Evolutionary conservation across 2,888 invertebrate genomes (phyloP).

Genomic region (Leucania comma): DNA sequence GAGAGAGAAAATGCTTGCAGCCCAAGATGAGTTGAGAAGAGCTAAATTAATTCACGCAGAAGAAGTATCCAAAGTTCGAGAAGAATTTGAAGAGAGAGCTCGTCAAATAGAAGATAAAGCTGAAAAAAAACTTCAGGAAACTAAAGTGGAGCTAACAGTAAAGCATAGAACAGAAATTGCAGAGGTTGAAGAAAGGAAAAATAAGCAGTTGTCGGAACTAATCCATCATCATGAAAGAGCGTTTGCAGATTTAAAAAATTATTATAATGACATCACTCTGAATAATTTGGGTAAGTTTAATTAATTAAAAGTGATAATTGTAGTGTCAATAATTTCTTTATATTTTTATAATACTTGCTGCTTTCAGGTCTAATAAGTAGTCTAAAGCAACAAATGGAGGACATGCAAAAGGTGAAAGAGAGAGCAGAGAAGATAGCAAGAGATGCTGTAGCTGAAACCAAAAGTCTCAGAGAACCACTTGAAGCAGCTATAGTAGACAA

Average conservation of each 20-base stretch:
- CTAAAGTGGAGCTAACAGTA: conserved; percentile 93
- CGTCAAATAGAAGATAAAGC: conserved; percentile 90
- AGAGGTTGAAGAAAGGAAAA: conserved; percentile 97
- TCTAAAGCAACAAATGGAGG: conserved; percentile 94
- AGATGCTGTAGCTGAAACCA: conserved; percentile 94
- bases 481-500: conserved; percentile 93
- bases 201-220: conserved; percentile 95
- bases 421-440: conserved; percentile 93
- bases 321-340: not conserved
- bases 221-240: conserved; percentile 96
- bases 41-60: conserved; percentile 94
- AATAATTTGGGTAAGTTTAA: conserved; percentile 94
- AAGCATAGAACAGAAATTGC: conserved; percentile 95
- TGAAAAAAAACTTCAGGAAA: conserved; percentile 93
- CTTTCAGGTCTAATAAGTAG: conserved; percentile 93
- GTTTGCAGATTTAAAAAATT: conserved; percentile 97
- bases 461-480: conserved; percentile 93
- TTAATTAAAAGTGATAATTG: no score
- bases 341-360: not conserved
- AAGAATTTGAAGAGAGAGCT: conserved; percentile 86
- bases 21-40: conserved; percentile 93
- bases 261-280: conserved; percentile 98
- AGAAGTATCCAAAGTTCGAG: conserved; percentile 92
- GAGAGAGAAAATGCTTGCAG: conserved; percentile 93
- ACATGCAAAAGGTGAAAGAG: conserved; percentile 94